A percentile compares a stretch with the other conserved stretches of the same genome.
Evolutionary conservation across 2,113 vertebrate genomes (phyloP).

Genomic region (Catharus fuscescens): DNA sequence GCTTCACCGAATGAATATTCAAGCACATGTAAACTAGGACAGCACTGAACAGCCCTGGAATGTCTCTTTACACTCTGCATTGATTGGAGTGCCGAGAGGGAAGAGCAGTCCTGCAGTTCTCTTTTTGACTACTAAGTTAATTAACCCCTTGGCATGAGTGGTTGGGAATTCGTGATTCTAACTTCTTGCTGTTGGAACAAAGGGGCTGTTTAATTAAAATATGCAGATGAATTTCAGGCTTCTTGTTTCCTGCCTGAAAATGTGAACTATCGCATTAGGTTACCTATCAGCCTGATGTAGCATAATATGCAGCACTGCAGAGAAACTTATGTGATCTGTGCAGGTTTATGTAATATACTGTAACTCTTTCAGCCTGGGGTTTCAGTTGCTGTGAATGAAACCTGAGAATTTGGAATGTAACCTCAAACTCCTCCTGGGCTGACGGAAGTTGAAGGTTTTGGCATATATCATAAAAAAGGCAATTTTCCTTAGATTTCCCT

Average conservation of each 20-base stretch:
- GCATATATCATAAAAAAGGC: conserved; percentile 14
- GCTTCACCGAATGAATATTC: conserved; percentile 56
- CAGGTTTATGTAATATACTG: not conserved
- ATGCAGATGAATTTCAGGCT: conserved; percentile 54
- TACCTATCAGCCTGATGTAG: conserved; percentile 13
- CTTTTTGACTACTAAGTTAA: conserved; percentile 60
- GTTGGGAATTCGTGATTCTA: conserved; percentile 32
- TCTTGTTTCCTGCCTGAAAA: conserved; percentile 42
- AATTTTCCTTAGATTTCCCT: conserved; percentile 53
- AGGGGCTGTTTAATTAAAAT: conserved; percentile 63
- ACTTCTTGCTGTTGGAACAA: conserved; percentile 44
- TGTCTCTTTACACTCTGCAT: conserved; percentile 15
- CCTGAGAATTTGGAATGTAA: not conserved
- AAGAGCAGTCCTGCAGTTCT: not conserved
- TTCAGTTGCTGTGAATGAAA: not conserved
- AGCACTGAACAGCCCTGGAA: conserved; percentile 36
- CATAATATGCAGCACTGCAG: not conserved
- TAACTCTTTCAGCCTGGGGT: not conserved
- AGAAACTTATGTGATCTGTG: not conserved
- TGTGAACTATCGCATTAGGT: not conserved
- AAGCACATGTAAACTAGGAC: conserved; percentile 46
- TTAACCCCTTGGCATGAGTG: conserved; percentile 60
- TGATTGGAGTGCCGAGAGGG: not conserved
- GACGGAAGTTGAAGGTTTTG: not conserved
- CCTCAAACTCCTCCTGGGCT: not conserved